Evolutionary conservation across 2,113 vertebrate species (phyloP).

Genomic region (Geococcyx californianus): DNA sequence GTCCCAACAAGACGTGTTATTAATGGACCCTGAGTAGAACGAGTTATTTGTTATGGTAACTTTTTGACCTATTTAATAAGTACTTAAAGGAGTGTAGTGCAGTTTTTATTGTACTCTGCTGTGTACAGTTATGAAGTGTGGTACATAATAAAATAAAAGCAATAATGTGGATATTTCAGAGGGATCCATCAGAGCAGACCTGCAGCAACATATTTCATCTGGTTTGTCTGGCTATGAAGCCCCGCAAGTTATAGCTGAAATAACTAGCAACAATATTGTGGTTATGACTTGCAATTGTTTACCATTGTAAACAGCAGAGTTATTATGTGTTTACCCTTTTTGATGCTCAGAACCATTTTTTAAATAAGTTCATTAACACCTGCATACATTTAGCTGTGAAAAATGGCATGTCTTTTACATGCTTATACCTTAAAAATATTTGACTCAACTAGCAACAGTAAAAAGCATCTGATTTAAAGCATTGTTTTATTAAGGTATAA

Average conservation of each 20-base stretch:
- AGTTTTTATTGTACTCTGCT: constrained; percentile 77
- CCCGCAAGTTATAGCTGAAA: constrained; percentile 88
- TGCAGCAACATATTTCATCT: constrained; percentile 82
- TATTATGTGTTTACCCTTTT: constrained; percentile 70
- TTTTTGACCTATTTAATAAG: constrained; percentile 82
- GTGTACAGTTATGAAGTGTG: constrained; percentile 83
- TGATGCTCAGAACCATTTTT: constrained; percentile 39
- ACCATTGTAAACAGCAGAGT: constrained; percentile 58
- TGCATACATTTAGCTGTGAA: constrained; percentile 45
- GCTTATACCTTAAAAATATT: constrained; percentile 38
- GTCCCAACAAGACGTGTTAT: constrained; percentile 75
- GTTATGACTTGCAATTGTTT: constrained; percentile 89
- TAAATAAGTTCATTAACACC: constrained; percentile 66
- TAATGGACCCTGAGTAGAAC: constrained; percentile 69
- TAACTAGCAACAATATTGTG: constrained; percentile 89
- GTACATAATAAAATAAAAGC: constrained; percentile 92
- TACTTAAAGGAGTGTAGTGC: constrained; percentile 66
- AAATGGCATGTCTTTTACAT: constrained; percentile 45
- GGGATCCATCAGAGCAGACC: constrained; percentile 84
- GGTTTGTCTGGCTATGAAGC: constrained; percentile 76
- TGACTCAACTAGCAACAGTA: neutral
- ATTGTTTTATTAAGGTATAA: neutral
- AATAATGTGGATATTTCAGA: constrained; percentile 91
- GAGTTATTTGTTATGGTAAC: constrained; percentile 79
- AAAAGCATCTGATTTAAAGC: constrained; percentile 22